Base-by-base conservation (phyloP, 2,797 vertebrate species). In the Eremophila alpestris region DNA sequence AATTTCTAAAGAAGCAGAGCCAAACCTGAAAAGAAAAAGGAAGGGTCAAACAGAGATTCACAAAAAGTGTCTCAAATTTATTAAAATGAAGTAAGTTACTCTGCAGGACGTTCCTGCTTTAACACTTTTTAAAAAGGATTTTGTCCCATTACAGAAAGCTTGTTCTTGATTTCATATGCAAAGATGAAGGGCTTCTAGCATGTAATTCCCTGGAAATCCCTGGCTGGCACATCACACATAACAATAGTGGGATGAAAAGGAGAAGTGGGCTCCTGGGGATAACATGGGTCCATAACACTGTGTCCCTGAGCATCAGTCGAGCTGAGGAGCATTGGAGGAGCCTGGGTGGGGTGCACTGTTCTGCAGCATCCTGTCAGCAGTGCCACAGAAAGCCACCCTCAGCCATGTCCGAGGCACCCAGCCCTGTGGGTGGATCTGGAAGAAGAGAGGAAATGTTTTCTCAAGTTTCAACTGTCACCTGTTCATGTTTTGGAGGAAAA, bases 271-370 rank as follows among this genome's bases (percentile, higher is more conserved):
- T 62, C 26, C 40, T 56, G 54, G 10, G 34, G 19, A 52, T 20
- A 41, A 9, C 9, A 22, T 5, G 23, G 71, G 24, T 41, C 52
- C 34, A 3, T 16, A 36, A 7, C 0, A 0, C 10, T 30, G 8
- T 51, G 29, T 34, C 41, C 36, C 69, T 26, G 41, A 7, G 26
- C 46, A 16, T 32, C 16, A n/a, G 22, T 1, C 32, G 26, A 41
- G 49, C 15, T 1, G 1, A 23, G 8, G 12, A 10, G 24, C 3
- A 1, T 41, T 38, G 48, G 19, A 36, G 55, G 64, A 59, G 45
- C 10, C 1, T 7, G 24, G 14, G 7, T 7, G 27, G 9, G 8
- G 10, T 2, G 0, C 51, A 1, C 5, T 13, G 8, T 3, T 52
- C 51, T 85, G 48, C 48, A 75, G 34, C 9, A 29, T 13, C 0